A percentile compares a stretch with the other conserved stretches of the same genome.
phyloP scores from a whole-genome alignment of 2,888 invertebrate genomes.

The Nomada lathburiana region DNA sequence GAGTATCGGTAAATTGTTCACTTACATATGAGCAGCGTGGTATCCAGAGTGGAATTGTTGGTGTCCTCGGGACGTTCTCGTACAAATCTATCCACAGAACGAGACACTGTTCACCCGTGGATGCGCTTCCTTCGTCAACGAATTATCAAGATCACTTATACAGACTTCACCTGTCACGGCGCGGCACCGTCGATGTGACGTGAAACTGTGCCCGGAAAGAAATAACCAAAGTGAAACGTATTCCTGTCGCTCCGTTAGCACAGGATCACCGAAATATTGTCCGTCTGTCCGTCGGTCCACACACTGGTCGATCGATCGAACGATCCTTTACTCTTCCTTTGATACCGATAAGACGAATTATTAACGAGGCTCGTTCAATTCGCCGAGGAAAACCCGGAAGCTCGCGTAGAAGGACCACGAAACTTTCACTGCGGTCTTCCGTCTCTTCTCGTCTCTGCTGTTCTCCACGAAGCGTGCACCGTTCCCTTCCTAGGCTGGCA shows the following conservation, averaged over 20 bases:
- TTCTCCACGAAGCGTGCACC: conserved; percentile 24
- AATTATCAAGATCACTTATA: conserved; percentile 39
- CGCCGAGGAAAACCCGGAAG: conserved; percentile 53
- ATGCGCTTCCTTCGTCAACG: conserved; percentile 25
- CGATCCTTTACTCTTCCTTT: neutral
- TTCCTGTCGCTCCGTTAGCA: no score
- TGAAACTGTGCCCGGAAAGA: neutral
- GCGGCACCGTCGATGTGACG: conserved; percentile 18
- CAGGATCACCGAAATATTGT: conserved; percentile 34
- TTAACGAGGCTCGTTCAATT: conserved; percentile 31
- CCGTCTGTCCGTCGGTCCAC: conserved; percentile 48
- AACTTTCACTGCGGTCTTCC: conserved; percentile 65
- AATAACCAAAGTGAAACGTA: neutral
- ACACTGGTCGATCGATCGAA: conserved; percentile 37
- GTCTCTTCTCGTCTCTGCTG: conserved; percentile 32
- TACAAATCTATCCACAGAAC: conserved; percentile 81
- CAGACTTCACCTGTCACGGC: conserved; percentile 61
- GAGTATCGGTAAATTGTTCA: conserved; percentile 30
- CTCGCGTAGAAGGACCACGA: conserved; percentile 40
- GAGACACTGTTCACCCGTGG: conserved; percentile 76
- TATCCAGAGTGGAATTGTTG: conserved; percentile 82
- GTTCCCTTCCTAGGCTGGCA: conserved; percentile 1
- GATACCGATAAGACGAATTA: conserved; percentile 22
- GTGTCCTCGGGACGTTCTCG: conserved; percentile 80
- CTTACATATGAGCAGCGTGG: conserved; percentile 83